Evolutionary conservation across 2,113 vertebrate genomes (phyloP).

Genomic region (Cyprinodon brontotheroides): DNA sequence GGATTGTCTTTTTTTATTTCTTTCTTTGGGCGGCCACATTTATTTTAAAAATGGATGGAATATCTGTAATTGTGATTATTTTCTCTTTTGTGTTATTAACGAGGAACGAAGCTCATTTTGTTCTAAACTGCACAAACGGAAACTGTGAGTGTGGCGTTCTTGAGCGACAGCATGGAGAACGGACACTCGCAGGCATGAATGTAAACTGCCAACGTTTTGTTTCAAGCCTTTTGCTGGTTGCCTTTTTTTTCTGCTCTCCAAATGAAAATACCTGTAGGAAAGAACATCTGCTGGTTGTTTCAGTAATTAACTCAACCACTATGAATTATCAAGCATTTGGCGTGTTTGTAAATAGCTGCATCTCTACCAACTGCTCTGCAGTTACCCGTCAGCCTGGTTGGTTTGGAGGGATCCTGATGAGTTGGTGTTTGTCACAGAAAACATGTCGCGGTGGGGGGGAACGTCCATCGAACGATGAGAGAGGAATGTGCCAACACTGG

Average conservation of each 20-base stretch:
- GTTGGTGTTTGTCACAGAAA: conserved; percentile 65
- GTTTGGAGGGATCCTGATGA: conserved; percentile 45
- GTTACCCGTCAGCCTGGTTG: conserved; percentile 54
- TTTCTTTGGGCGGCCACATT: neutral
- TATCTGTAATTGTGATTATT: conserved; percentile 18
- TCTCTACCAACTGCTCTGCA: conserved; percentile 49
- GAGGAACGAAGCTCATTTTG: conserved; percentile 21
- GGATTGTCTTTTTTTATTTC: neutral
- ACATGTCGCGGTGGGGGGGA: conserved; percentile 62
- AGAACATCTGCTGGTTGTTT: conserved; percentile 46
- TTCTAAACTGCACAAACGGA: conserved; percentile 63
- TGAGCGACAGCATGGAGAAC: conserved; percentile 30
- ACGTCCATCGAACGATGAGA: conserved; percentile 69
- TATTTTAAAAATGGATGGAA: neutral
- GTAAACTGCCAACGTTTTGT: conserved; percentile 62
- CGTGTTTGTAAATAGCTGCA: conserved; percentile 70
- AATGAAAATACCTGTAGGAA: conserved; percentile 17
- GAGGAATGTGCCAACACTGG: conserved; percentile 67
- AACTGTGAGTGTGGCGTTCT: conserved; percentile 45
- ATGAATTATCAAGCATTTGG: conserved; percentile 49
- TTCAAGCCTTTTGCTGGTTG: conserved; percentile 43
- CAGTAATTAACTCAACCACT: conserved; percentile 44
- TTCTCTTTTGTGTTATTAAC: conserved; percentile 19
- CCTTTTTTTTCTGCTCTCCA: conserved; percentile 29
- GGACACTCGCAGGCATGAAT: conserved; percentile 64